Evolutionary conservation across 2,797 vertebrate species (phyloP).

Genomic region (Chelmon rostratus): DNA sequence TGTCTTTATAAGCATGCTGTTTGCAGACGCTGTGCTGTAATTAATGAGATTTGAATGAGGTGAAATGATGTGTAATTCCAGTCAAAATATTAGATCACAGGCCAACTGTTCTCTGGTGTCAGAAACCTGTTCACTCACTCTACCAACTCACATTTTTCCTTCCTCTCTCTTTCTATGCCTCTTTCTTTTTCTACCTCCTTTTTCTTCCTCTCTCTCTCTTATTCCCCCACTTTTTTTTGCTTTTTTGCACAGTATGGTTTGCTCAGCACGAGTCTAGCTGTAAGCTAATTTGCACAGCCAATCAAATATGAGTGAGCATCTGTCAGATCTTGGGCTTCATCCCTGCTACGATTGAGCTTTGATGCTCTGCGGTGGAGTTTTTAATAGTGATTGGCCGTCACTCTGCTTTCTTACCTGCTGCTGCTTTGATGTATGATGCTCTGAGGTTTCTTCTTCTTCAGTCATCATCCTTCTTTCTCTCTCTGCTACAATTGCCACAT

Average conservation of each 20-base stretch:
- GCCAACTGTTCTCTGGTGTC: slow-evolving; percentile 54
- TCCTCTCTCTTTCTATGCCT: background rate
- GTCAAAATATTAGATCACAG: slow-evolving; percentile 64
- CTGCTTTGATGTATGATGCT: slow-evolving; percentile 61
- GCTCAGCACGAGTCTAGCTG: slow-evolving; percentile 40
- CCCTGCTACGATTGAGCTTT: slow-evolving; percentile 51
- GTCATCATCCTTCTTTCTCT: slow-evolving; percentile 7
- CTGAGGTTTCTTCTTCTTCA: slow-evolving; percentile 38
- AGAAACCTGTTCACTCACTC: slow-evolving; percentile 12
- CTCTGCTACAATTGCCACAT: slow-evolving; percentile 22
- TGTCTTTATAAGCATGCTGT: slow-evolving; percentile 52
- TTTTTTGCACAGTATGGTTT: slow-evolving; percentile 31
- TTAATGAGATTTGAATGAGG: slow-evolving; percentile 67
- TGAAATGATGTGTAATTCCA: slow-evolving; percentile 63
- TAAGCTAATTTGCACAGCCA: slow-evolving; percentile 64
- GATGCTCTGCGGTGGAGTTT: slow-evolving; percentile 64
- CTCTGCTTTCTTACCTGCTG: slow-evolving; percentile 63
- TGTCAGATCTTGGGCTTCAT: slow-evolving; percentile 48
- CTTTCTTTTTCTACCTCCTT: background rate
- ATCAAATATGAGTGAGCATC: slow-evolving; percentile 49
- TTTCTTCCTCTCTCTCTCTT: background rate
- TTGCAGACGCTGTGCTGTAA: slow-evolving; percentile 61
- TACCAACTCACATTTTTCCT: background rate
- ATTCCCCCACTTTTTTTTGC: background rate
- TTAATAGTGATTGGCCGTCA: slow-evolving; percentile 62